Evolutionary conservation across 2,888 invertebrate species (phyloP), one percentile per base, ranked within the genome.

Genomic region (Neuroscelio doddi): DNA sequence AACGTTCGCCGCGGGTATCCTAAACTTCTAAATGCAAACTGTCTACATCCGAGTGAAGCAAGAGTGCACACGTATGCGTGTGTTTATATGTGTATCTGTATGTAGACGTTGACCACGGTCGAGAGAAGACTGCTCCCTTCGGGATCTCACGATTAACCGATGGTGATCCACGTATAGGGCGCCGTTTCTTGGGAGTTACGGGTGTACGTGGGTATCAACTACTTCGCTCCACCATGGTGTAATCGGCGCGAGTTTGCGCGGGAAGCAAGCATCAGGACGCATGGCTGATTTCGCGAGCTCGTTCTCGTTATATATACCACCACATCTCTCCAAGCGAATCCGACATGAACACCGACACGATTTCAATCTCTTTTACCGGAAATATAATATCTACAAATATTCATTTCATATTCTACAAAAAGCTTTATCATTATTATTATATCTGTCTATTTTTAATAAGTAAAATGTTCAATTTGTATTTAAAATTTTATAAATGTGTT

Each of bases 1-100:
- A 77, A 74, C 71, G 73, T 66, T 69, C 76, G 66, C 77, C 70
- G 70, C 77, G 72, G 77, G 76, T 75, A 75, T 70, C 71, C 71
- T 64, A 57, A 64, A 59, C 42, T 63, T 65, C 66, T 50, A 44
- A 61, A 52, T 56, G 61, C 45, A 44, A 67, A 59, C 63, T 63
- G 47, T 49, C 30, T 9, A 27, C 47, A 27, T 2, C 24, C 45
- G 15, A 32, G 44, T 29, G 16, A 21, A 15, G 8, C 39, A 41
- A 63, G 38, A 41, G 24, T 12, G 41, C 15, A 38, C 3, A 17
- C 17, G 17, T 8, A 16, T 38, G 38, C 38, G 17, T 15, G 38
- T 38, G n/a, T n/a, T n/a, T n/a, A n/a, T n/a, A n/a, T n/a, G 36
- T 36, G 36, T 16, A 3, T 10, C n/a, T 36, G 12, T 4, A 3